A percentile compares a stretch with the other conserved stretches of the same genome.
Conservation (phyloP, 2,888 invertebrate species). For the Cryptus viduatorius region DNA sequence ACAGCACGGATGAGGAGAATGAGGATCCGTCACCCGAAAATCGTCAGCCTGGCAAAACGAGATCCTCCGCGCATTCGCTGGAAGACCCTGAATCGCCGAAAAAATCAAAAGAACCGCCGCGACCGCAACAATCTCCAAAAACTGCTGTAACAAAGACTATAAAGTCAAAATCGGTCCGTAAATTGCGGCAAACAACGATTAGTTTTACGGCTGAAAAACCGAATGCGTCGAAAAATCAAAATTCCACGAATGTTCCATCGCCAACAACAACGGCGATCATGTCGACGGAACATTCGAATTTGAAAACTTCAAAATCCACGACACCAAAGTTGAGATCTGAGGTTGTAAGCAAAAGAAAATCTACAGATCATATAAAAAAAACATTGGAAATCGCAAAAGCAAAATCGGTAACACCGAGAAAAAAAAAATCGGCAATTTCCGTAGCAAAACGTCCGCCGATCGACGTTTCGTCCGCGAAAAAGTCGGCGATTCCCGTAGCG, state of each 20-base stretch:
- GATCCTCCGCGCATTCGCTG: too few species aligned
- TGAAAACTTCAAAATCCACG: not conserved
- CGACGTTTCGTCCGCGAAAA: not conserved
- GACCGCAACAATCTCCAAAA: not conserved
- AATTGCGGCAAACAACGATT: conserved; percentile 5
- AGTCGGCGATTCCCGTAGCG: conserved; percentile 5
- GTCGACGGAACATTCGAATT: not conserved
- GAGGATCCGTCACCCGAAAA: not conserved
- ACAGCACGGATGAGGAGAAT: not conserved
- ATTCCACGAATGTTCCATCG: not conserved
- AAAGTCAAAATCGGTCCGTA: not conserved
- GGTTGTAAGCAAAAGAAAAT: not conserved
- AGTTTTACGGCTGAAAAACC: not conserved
- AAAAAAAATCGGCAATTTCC: conserved; percentile 23
- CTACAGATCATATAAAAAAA: not conserved
- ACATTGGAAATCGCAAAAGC: not conserved
- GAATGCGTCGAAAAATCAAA: not conserved
- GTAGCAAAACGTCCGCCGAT: not conserved
- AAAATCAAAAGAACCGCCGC: not conserved
- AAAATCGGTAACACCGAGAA: not conserved
- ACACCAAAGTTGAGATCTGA: not conserved
- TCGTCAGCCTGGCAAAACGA: not conserved
- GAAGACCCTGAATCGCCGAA: not conserved
- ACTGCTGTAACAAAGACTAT: not conserved
- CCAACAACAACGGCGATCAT: not conserved